A percentile compares a stretch with the other conserved stretches of the same genome.
These are phyloP conservation scores for Gasterosteus aculeatus DNA, from an alignment of 2,113 vertebrate species.

Conservation along the genomic window DNA sequence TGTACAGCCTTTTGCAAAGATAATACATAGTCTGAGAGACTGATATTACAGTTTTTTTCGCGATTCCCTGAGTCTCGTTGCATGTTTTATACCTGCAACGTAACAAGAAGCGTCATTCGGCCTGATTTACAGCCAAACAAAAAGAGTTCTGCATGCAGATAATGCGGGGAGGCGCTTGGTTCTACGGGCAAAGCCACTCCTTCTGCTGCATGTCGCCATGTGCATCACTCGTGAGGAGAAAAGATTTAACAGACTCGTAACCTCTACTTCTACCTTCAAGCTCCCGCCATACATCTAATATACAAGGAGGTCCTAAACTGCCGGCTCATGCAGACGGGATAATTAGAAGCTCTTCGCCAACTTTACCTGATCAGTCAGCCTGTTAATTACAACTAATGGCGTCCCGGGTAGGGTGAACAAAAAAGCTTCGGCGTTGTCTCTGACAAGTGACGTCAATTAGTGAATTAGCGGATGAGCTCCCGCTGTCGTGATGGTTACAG, in stretches of 20 bases:
- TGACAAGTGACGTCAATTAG: slow-evolving; percentile 56
- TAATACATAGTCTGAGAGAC: not conserved
- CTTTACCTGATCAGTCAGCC: slow-evolving; percentile 35
- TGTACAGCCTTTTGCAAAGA: not conserved
- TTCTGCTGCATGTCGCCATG: not conserved
- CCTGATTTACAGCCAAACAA: not conserved
- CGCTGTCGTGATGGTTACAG: slow-evolving; percentile 33
- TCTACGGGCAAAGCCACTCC: not conserved
- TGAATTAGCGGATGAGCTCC: slow-evolving; percentile 46
- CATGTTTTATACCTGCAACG: not conserved
- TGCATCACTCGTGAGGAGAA: not conserved
- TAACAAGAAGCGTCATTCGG: not conserved
- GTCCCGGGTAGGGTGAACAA: slow-evolving; percentile 41
- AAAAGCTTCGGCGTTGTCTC: slow-evolving; percentile 53
- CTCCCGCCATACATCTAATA: not conserved
- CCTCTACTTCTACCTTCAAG: not conserved
- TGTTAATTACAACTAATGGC: slow-evolving; percentile 55
- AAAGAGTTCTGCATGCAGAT: not conserved
- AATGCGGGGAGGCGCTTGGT: not conserved
- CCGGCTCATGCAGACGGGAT: slow-evolving; percentile 13
- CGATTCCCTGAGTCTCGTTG: not conserved
- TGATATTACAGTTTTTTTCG: not conserved
- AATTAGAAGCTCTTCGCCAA: slow-evolving; percentile 35
- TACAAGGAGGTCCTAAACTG: slow-evolving; percentile 14
- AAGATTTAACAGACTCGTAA: not conserved